Conservation (phyloP, 2,888 invertebrate genomes). For the Spodoptera picta region DNA sequence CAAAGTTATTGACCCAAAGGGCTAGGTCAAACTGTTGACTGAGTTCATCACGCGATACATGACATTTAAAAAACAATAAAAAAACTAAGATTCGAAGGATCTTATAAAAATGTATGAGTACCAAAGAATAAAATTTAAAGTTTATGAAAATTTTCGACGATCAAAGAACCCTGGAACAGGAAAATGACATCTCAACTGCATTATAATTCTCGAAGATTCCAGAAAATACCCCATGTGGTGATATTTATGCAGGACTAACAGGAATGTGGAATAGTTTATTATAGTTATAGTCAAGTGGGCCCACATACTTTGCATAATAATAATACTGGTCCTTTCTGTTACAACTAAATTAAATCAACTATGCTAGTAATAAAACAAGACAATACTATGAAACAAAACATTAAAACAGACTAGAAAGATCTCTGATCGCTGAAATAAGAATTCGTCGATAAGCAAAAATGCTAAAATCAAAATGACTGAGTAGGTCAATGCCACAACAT, state of each 20-base stretch:
- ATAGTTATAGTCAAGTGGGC: too few species aligned
- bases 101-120: constrained; percentile 69
- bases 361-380: background rate
- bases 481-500: constrained; percentile 77
- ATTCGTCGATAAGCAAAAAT: constrained; percentile 56
- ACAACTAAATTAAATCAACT: constrained; percentile 1
- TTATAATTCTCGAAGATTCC: constrained; percentile 45
- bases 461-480: constrained; percentile 64
- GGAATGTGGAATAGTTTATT: too few species aligned
- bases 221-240: constrained; percentile 28
- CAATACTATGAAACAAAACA: background rate
- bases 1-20: constrained; percentile 60
- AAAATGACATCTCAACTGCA: constrained; percentile 42
- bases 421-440: constrained; percentile 36
- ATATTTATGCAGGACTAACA: constrained; percentile 32
- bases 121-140: constrained; percentile 59
- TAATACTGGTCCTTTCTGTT: background rate
- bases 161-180: constrained; percentile 51
- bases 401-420: constrained; percentile 14
- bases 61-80: constrained; percentile 60
- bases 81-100: constrained; percentile 62
- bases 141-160: constrained; percentile 54
- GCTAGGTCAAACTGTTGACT: constrained; percentile 63
- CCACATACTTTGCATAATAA: too few species aligned
- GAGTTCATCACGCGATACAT: constrained; percentile 55